These are phyloP conservation scores for Phocides pigmalion DNA, from an alignment of 1,140 invertebrate genomes.

Conservation along the genomic window DNA sequence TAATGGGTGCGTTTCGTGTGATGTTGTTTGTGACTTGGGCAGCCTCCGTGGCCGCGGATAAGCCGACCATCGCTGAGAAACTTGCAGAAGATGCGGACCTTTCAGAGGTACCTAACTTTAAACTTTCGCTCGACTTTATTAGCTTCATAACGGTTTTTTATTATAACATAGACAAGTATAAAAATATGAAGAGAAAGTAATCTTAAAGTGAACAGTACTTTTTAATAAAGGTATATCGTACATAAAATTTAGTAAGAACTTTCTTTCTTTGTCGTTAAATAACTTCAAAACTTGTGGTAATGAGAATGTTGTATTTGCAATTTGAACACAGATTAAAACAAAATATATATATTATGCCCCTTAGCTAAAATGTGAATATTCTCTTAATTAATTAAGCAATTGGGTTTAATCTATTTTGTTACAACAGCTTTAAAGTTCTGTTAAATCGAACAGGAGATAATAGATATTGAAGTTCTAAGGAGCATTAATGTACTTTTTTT, in stretches of 20 bases:
- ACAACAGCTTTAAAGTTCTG: not conserved
- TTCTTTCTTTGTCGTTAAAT: not conserved
- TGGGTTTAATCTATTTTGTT: not conserved
- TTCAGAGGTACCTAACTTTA: conserved; percentile 70
- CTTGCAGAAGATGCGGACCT: conserved; percentile 68
- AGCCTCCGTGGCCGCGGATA: conserved; percentile 54
- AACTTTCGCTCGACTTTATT: conserved; percentile 50
- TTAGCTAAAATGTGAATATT: not conserved
- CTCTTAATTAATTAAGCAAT: not conserved
- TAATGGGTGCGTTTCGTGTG: conserved; percentile 66
- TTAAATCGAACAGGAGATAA: not conserved
- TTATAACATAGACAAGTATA: not conserved
- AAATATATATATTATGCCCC: not conserved
- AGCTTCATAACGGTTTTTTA: conserved; percentile 10
- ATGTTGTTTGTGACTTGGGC: conserved; percentile 65
- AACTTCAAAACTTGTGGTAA: no score
- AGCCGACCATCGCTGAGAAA: conserved; percentile 71
- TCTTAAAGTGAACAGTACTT: not conserved
- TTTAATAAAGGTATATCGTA: not conserved
- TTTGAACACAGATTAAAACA: no score
- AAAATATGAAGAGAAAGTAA: not conserved
- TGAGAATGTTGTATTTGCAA: no score
- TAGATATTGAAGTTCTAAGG: no score
- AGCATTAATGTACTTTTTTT: no score
- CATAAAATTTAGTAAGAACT: not conserved